Evolutionary conservation across 2,797 vertebrate species (phyloP).

Genomic region (Borostomias antarcticus): DNA sequence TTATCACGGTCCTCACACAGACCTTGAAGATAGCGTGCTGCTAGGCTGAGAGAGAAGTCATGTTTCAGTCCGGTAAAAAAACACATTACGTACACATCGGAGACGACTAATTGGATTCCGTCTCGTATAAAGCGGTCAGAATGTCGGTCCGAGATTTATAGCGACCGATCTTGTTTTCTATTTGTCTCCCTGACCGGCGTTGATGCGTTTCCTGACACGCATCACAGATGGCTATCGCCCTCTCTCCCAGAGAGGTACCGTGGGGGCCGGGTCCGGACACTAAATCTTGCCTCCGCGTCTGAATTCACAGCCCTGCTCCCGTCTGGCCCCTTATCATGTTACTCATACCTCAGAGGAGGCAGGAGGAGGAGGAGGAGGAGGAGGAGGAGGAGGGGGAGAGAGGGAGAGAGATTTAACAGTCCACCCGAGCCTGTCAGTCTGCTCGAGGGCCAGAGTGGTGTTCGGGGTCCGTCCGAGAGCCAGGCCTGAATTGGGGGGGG

Average conservation of each 20-base stretch:
- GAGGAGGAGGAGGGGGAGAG: neutral
- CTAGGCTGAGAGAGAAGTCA: too few relatives aligned
- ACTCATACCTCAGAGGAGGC: conserved; percentile 50
- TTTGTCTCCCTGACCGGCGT: conserved; percentile 40
- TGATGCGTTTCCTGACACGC: conserved; percentile 49
- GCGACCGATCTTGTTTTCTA: conserved; percentile 16
- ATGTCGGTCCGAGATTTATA: conserved; percentile 35
- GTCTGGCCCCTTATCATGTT: conserved; percentile 59
- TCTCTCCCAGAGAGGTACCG: conserved; percentile 39
- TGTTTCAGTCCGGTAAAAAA: too few relatives aligned
- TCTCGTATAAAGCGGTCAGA: conserved; percentile 9
- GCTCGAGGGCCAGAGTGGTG: conserved; percentile 18
- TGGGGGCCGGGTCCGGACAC: conserved; percentile 24
- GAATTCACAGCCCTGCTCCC: conserved; percentile 54
- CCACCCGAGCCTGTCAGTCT: conserved; percentile 7
- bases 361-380: conserved; percentile 7
- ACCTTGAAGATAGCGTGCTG: too few relatives aligned
- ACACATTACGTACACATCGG: too few relatives aligned
- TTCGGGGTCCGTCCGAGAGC: too few relatives aligned
- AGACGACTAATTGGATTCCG: conserved; percentile 25
- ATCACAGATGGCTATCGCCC: conserved; percentile 39
- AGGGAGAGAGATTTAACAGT: conserved; percentile 34
- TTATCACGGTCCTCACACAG: neutral
- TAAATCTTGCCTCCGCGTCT: conserved; percentile 50
- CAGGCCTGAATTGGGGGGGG: too few relatives aligned